Evolutionary conservation across 2,797 vertebrate genomes (phyloP), one percentile per base, ranked within the genome.

Genomic region (Presbytis comata): DNA sequence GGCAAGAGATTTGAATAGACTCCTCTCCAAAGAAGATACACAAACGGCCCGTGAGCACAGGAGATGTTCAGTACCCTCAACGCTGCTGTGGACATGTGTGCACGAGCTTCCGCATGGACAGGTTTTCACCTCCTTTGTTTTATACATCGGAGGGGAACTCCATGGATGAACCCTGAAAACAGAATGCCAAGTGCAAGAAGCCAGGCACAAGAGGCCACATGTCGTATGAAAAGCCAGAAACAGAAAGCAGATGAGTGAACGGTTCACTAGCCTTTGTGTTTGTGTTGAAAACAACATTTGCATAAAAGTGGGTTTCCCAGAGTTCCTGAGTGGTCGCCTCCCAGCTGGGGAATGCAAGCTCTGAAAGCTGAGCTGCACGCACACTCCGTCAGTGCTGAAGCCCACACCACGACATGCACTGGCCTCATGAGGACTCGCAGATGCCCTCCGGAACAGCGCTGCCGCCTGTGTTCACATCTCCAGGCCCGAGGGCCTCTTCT

Each of bases 351-450:
- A 26, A 11, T 28, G 1, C 21, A 13, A 8, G 0, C 6, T 21
- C 74, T 3, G 22, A 16, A 24, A 0, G 7, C 0, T 10, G n/a
- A 26, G 21, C n/a, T 7, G 41, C 0, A 2, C 0, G 26, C 2
- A 5, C 7, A 1, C 8, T 9, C 12, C 28, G 8, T 2, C 8
- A 1, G 3, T 59, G 80, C 86, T 4, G 44, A 89, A 12, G 33
- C 13, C 1, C 2, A 0, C 30, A 21, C 3, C 21, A 14, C 17
- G 0, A 59, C n/a, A 22, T 0, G 22, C 30, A 7, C 7, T 7
- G 67, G 79, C 30, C 3, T 2, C 26, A 46, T 10, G 8, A 4
- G 53, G 17, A 46, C 6, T 1, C 36, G 22, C 6, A 1, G 39
- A 12, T 0, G 2, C 21, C 70, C 75, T 57, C 4, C 12, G 44